Evolutionary conservation across 2,113 vertebrate species (phyloP), one percentile per base, ranked within the genome.

Genomic region (Amphilophus citrinellus): DNA sequence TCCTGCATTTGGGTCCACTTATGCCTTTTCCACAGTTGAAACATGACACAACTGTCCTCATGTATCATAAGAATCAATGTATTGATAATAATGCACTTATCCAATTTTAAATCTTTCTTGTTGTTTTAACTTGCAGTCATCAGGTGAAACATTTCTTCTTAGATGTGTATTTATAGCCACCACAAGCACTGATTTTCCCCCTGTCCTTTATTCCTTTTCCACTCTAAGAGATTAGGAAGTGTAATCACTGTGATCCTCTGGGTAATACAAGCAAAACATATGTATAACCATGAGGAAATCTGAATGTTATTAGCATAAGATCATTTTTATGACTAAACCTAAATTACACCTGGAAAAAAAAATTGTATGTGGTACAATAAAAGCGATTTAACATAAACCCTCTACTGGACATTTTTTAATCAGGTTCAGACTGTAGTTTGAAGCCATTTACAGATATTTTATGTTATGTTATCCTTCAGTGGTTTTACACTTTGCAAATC

Each of bases 121-220:
- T 11, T 58, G 20, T 77, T 83, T 80, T 61, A 24, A 79, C 71
- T 85, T 66, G 32, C 35, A 30, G 42, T 77, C 83, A 75, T 68
- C 50, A 80, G 80, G 57, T 85, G 73, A 82, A 81, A n/a, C 24
- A 1, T 63, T 56, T 71, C 42, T 63, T 77, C 61, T 78, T 13
- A 58, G 42, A 79, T 63, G n/a, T 30, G 76, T 60, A 61, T 56
- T 79, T 62, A 63, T 65, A 61, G 75, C 35, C 56, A 61, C 79
- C 59, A 76, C 37, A 77, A 18, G 1, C 17, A 93, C 90, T 79
- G 88, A 93, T 93, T 93, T 91, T 76, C 76, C 39, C 76, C 91
- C 85, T 18, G 62, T 79, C 68, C 79, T 75, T 86, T 89, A 85
- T 88, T 88, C 71, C 73, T 27, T 57, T 84, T 88, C 47, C 73